phyloP scores from a whole-genome alignment of 1,140 invertebrate species.

The Ylistrum balloti region DNA sequence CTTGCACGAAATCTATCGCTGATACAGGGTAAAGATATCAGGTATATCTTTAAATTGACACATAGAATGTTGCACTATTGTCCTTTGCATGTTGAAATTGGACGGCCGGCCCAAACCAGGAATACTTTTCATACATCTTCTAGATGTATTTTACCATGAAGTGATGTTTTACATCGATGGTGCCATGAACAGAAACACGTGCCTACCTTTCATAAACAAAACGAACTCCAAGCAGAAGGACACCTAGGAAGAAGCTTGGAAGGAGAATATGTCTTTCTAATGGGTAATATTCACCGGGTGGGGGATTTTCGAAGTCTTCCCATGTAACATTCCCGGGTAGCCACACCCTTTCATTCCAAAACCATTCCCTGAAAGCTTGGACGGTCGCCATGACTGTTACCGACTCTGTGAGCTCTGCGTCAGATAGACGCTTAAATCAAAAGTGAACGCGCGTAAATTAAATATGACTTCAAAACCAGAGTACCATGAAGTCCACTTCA shows the following conservation, averaged over 20 bases:
- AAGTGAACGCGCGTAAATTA: neutral
- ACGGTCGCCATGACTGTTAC: conserved; percentile 30
- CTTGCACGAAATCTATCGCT: too few relatives aligned
- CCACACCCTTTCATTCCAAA: conserved; percentile 37
- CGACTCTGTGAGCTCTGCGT: neutral
- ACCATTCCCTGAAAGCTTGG: neutral
- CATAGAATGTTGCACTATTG: too few relatives aligned
- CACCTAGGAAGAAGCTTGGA: neutral
- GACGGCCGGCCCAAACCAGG: too few relatives aligned
- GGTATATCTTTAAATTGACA: too few relatives aligned
- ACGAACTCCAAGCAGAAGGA: neutral
- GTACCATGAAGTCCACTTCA: too few relatives aligned
- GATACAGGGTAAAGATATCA: too few relatives aligned
- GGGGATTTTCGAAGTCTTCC: neutral
- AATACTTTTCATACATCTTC: too few relatives aligned
- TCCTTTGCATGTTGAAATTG: too few relatives aligned
- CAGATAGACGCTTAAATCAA: neutral
- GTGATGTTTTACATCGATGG: too few relatives aligned
- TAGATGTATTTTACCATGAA: too few relatives aligned
- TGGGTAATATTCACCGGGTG: neutral
- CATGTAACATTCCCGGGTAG: neutral
- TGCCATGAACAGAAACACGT: neutral
- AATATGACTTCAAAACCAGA: too few relatives aligned
- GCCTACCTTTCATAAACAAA: conserved; percentile 25
- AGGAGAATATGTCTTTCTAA: neutral